A percentile compares a stretch with the other conserved stretches of the same genome.
phyloP scores from a whole-genome alignment of 2,888 invertebrate genomes.

The Steinernema carpocapsae region DNA sequence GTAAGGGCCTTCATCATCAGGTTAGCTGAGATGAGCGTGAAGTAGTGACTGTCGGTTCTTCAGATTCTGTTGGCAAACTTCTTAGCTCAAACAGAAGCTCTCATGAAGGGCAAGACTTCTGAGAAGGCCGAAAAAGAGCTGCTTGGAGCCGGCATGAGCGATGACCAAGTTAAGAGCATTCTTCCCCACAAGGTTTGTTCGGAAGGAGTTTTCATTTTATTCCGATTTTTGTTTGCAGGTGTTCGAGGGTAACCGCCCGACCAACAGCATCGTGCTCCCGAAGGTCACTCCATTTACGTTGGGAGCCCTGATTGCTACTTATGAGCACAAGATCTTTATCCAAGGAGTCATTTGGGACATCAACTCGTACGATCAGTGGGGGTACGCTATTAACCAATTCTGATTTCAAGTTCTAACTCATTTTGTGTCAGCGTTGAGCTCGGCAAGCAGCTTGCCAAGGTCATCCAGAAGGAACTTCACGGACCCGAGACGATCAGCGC shows the following conservation, averaged over 20 bases:
- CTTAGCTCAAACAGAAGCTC: constrained; percentile 95
- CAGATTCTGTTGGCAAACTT: constrained; percentile 91
- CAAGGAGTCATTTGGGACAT: constrained; percentile 99
- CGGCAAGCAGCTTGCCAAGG: constrained; percentile 96
- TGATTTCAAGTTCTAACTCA: neutral
- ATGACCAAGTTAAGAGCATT: constrained; percentile 79
- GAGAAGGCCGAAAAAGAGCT: constrained; percentile 82
- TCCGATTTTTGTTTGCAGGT: constrained; percentile 71
- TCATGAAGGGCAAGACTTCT: constrained; percentile 82
- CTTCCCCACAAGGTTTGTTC: constrained; percentile 82
- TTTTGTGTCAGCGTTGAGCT: constrained; percentile 81
- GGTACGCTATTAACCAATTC: no score
- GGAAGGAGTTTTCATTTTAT: constrained; percentile 34
- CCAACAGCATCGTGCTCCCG: constrained; percentile 91
- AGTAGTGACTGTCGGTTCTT: constrained; percentile 38
- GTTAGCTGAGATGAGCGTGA: constrained; percentile 64
- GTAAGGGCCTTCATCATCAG: constrained; percentile 84
- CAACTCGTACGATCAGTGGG: constrained; percentile 99
- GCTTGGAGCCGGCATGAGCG: constrained; percentile 79
- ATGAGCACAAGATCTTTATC: constrained; percentile 98
- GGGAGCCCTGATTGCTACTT: constrained; percentile 90
- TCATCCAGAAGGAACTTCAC: constrained; percentile 91
- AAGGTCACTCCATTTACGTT: constrained; percentile 89
- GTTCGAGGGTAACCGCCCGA: constrained; percentile 94
- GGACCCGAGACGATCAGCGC: constrained; percentile 74